Evolutionary conservation across 1,140 invertebrate genomes (phyloP), one percentile per base, ranked within the genome.

Genomic region (Ceratosolen solmsi): DNA sequence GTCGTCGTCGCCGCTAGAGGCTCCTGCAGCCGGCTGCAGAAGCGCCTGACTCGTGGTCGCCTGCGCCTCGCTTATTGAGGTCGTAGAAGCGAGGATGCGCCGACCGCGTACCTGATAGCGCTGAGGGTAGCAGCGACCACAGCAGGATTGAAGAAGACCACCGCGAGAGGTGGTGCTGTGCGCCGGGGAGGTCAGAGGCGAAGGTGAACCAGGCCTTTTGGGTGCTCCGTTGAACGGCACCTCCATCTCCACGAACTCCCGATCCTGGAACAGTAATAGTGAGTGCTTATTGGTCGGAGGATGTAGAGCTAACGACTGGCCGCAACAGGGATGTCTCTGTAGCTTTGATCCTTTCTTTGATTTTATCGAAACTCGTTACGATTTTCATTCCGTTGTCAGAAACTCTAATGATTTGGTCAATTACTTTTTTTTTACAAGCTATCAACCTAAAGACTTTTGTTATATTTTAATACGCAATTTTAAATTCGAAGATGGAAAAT

Each of bases 211-310:
- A 4, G 97, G 97, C 87, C 97, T 94, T 92, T 97, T 98, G 86
- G 96, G 94, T 91, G 97, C 94, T 7, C 97, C 97, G 90, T 98
- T 99, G 92, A 94, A 98, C 17, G 97, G 96, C 88, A 97, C 96
- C 87, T 99, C 98, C 94, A 98, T 94, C 92, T 99, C 98, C 80
- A 98, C 96, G 92, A 99, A 99, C 92, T 99, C 97, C 79, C 98
- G 96, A 92, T 99, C 97, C 97, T 98, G 93, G 63, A 92, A 92
- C 85, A 87, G 4, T 22, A 11, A 71, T 15, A 5, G 9, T 8
- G 0, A n/a, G 13, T n/a, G 46, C 60, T 78, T 51, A 51, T 76
- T 63, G 33, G 22, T 20, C 22, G 7, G 33, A 7, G 51, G 33
- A 8, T 7, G 17, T 33, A 11, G 30, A 46, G 41, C 13, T 36